Percentiles rank a stretch among this genome's conserved stretches.
Evolutionary conservation across 2,797 vertebrate species (phyloP).

Genomic region (Pangasius macronema): DNA sequence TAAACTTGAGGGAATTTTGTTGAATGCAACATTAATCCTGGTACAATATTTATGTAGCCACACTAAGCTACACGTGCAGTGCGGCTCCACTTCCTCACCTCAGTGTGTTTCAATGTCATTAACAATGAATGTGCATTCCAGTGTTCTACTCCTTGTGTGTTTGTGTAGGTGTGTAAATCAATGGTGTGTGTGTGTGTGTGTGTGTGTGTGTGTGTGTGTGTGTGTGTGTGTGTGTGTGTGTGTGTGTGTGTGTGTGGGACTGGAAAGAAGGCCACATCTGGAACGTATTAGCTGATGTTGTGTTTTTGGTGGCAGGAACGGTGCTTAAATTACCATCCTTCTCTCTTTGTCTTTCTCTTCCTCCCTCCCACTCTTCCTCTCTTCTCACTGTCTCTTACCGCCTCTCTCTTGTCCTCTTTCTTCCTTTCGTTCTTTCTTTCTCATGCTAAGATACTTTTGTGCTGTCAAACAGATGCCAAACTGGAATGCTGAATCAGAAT

Average conservation of each 20-base stretch:
- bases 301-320: slow-evolving; percentile 53
- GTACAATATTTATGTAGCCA: slow-evolving; percentile 48
- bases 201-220: too few relatives aligned
- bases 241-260: slow-evolving; percentile 5
- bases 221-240: slow-evolving; percentile 15
- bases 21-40: slow-evolving; percentile 40
- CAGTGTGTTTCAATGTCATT: slow-evolving; percentile 36
- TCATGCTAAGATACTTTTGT: slow-evolving; percentile 3
- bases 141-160: slow-evolving; percentile 31
- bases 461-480: neutral
- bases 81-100: slow-evolving; percentile 26
- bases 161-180: slow-evolving; percentile 25
- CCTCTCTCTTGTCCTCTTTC: neutral
- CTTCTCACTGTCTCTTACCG: slow-evolving; percentile 40
- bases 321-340: slow-evolving; percentile 48
- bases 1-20: slow-evolving; percentile 42
- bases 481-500: neutral
- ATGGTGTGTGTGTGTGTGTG: slow-evolving; percentile 21
- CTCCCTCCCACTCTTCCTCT: slow-evolving; percentile 46
- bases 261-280: slow-evolving; percentile 48
- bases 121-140: slow-evolving; percentile 48
- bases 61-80: slow-evolving; percentile 19
- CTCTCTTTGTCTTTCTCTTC: slow-evolving; percentile 15
- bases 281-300: slow-evolving; percentile 54
- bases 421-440: neutral